A percentile compares a stretch with the other conserved stretches of the same genome.
Conservation (phyloP, 2,888 invertebrate genomes). For the Leptinotarsa rubiginosa region DNA sequence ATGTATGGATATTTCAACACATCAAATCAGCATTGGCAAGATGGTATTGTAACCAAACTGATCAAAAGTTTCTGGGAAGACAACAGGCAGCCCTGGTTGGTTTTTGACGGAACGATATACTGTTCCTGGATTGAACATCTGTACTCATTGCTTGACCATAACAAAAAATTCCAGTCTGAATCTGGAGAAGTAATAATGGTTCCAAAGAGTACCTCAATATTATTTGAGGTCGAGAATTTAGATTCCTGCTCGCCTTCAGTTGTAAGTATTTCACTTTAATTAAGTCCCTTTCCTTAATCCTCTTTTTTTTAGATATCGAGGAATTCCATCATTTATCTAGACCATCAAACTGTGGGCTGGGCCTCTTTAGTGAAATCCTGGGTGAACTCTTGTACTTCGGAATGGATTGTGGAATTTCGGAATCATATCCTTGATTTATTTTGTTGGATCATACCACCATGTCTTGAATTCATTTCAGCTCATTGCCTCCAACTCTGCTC, state of each 20-base stretch:
- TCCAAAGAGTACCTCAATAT: conserved; percentile 79
- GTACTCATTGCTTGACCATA: conserved; percentile 84
- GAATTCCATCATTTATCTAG: conserved; percentile 75
- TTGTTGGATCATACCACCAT: conserved; percentile 72
- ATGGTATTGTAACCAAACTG: conserved; percentile 83
- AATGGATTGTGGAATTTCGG: conserved; percentile 51
- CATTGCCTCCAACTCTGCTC: conserved; percentile 64
- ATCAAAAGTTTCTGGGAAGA: conserved; percentile 79
- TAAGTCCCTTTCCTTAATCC: not conserved
- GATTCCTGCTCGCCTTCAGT: conserved; percentile 84
- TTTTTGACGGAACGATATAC: conserved; percentile 91
- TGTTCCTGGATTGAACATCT: conserved; percentile 87
- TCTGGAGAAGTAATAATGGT: conserved; percentile 86
- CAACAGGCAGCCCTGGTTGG: conserved; percentile 83
- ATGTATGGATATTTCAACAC: conserved; percentile 89
- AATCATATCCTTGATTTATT: conserved; percentile 62
- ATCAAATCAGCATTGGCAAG: conserved; percentile 84
- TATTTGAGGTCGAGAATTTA: conserved; percentile 86
- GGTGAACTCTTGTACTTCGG: conserved; percentile 54
- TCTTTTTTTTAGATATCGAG: conserved; percentile 67
- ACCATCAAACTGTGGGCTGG: conserved; percentile 70
- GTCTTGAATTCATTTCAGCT: conserved; percentile 68
- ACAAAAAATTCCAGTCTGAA: conserved; percentile 82
- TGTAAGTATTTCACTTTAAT: conserved; percentile 64
- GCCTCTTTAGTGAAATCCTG: conserved; percentile 69